Evolutionary conservation across 2,113 vertebrate species (phyloP), one percentile per base, ranked within the genome.

Genomic region (Prunella himalayana): DNA sequence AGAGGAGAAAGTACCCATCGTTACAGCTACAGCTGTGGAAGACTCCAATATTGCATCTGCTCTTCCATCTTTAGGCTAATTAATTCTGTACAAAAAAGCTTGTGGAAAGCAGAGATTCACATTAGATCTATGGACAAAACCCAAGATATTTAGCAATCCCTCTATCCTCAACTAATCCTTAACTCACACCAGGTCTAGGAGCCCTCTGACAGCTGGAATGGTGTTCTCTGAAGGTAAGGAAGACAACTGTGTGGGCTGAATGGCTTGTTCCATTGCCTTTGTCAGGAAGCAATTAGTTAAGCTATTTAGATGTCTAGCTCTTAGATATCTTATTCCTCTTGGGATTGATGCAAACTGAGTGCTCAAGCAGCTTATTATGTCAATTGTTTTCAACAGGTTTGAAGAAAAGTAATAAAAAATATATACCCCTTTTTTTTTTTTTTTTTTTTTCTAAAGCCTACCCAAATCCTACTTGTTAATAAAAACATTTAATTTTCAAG

Each of bases 391-490:
- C 70, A 86, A 45, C 13, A 86, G 56, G 14, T 70, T 88, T 78
- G 6, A 24, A 37, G 50, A 63, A 91, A 81, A 87, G 19, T 20
- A 86, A 81, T 45, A 44, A 77, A 82, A 84, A 57, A 15, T 22
- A 39, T 11, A 28, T 6, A 7, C 2, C 2, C 4, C 4, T 2
- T 2, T 1, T 3, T 2, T 14, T 1, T 2, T 1, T 3, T 2
- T 14, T 1, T n/a, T 35, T 41, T 72, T 91, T 71, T 21, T 1
- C n/a, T 53, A 59, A 65, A 90, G 90, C 21, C 18, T 22, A n/a
- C 23, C 2, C 11, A 72, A 82, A 70, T 45, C 22, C 10, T 41
- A 53, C 31, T 70, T 59, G 8, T 2, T 63, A 66, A 78, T 54
- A 28, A 86, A 88, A 86, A 37, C 4, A 33, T 39, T 79, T 71